phyloP scores from a whole-genome alignment of 2,888 invertebrate species.

The Hoplodrina ambigua region DNA sequence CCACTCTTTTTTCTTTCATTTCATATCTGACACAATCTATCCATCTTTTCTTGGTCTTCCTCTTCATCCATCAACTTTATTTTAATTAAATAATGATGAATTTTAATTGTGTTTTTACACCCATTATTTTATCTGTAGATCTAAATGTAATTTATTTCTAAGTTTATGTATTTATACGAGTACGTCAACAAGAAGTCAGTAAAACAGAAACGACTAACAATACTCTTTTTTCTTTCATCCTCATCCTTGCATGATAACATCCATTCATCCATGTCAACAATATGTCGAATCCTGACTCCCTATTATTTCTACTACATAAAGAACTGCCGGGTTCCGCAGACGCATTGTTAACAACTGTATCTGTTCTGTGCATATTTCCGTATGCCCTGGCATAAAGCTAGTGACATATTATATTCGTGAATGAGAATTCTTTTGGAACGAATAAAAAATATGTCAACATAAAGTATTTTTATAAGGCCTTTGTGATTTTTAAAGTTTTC shows the following conservation, averaged over 20 bases:
- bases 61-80: too few relatives aligned
- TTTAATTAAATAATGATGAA: too few relatives aligned
- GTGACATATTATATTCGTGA: conserved; percentile 15
- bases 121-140: too few relatives aligned
- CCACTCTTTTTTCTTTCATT: too few relatives aligned
- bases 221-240: conserved; percentile 4
- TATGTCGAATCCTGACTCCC: conserved; percentile 12
- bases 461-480: background rate
- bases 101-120: too few relatives aligned
- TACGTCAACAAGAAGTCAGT: too few relatives aligned
- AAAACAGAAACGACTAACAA: background rate
- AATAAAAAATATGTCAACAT: conserved; percentile 12
- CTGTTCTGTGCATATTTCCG: conserved; percentile 26
- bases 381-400: conserved; percentile 6
- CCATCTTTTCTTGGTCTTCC: too few relatives aligned
- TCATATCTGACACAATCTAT: too few relatives aligned
- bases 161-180: too few relatives aligned
- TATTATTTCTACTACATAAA: conserved; percentile 41
- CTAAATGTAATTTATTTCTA: too few relatives aligned
- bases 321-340: conserved; percentile 28
- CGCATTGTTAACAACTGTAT: conserved; percentile 41
- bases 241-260: conserved; percentile 1
- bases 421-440: background rate
- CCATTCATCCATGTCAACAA: conserved; percentile 8
- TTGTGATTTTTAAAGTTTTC: background rate